Evolutionary conservation across 1,140 invertebrate species (phyloP).

Genomic region (Brachionus angularis): DNA sequence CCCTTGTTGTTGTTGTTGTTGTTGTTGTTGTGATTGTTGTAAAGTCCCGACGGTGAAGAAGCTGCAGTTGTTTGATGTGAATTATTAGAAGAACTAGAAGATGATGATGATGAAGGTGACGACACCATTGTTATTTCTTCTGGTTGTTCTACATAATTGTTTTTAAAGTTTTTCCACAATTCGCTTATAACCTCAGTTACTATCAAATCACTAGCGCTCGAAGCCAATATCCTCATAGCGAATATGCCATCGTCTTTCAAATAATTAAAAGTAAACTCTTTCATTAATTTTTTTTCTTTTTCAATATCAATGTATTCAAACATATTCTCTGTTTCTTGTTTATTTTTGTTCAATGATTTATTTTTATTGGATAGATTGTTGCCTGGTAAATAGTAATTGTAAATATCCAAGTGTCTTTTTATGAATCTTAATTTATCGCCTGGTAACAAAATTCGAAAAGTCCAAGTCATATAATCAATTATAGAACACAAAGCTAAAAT

Average conservation of each 20-base stretch:
- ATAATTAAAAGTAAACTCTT: conserved; percentile 41
- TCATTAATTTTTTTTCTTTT: neutral
- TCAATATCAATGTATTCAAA: conserved; percentile 30
- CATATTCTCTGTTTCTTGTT: neutral
- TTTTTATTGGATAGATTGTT: neutral
- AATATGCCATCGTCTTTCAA: conserved; percentile 42
- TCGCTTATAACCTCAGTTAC: conserved; percentile 42
- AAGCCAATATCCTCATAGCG: conserved; percentile 21
- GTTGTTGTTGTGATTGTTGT: too few species aligned
- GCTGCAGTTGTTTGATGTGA: neutral
- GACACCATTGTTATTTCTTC: conserved; percentile 25
- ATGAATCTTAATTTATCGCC: conserved; percentile 25
- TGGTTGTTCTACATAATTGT: neutral
- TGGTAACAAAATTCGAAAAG: conserved; percentile 11
- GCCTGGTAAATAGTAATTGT: neutral
- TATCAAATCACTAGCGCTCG: conserved; percentile 31
- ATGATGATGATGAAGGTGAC: neutral
- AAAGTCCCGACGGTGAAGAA: too few species aligned
- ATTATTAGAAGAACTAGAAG: neutral
- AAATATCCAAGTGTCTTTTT: conserved; percentile 31
- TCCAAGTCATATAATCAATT: conserved; percentile 32
- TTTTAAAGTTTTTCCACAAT: conserved; percentile 40
- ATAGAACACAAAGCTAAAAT: conserved; percentile 21
- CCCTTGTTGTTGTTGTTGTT: too few species aligned
- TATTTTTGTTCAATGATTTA: neutral